Conservation (phyloP, 1,140 invertebrate species). For the Drosophila ficusphila region DNA sequence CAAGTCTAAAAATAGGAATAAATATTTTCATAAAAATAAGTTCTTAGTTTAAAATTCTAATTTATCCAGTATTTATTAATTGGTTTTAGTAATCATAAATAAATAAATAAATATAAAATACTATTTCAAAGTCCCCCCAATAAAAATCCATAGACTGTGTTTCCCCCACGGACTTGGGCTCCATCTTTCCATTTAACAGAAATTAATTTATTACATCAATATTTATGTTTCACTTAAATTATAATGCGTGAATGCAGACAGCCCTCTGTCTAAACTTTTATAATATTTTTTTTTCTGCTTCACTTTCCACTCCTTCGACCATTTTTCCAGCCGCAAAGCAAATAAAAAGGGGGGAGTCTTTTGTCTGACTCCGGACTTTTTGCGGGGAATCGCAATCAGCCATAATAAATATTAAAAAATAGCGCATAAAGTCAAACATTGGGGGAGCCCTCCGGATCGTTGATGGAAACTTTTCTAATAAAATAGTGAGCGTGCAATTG, state of each 20-base stretch:
- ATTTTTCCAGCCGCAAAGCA: constrained; percentile 52
- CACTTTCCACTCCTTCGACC: background rate
- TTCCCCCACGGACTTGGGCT: background rate
- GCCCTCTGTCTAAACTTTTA: constrained; percentile 64
- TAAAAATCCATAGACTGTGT: background rate
- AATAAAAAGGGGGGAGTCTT: constrained; percentile 36
- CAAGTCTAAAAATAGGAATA: too few species aligned
- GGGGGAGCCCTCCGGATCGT: constrained; percentile 15
- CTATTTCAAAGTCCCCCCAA: too few species aligned
- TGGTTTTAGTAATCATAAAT: too few species aligned
- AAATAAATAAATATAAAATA: too few species aligned
- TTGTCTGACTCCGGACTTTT: constrained; percentile 2
- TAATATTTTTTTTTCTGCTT: constrained; percentile 8
- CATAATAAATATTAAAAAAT: constrained; percentile 82
- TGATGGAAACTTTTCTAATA: constrained; percentile 75
- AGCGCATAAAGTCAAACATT: constrained; percentile 80
- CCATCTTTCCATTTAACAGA: constrained; percentile 68
- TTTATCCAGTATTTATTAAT: too few species aligned
- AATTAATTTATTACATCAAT: constrained; percentile 83
- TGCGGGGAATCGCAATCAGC: constrained; percentile 65
- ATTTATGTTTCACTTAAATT: constrained; percentile 83
- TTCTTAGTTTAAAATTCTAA: too few species aligned
- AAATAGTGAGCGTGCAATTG: constrained; percentile 74
- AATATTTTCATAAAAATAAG: too few species aligned
- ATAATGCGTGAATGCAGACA: constrained; percentile 82